phyloP scores from a whole-genome alignment of 1,140 invertebrate species.

The Papilio polyxenes region DNA sequence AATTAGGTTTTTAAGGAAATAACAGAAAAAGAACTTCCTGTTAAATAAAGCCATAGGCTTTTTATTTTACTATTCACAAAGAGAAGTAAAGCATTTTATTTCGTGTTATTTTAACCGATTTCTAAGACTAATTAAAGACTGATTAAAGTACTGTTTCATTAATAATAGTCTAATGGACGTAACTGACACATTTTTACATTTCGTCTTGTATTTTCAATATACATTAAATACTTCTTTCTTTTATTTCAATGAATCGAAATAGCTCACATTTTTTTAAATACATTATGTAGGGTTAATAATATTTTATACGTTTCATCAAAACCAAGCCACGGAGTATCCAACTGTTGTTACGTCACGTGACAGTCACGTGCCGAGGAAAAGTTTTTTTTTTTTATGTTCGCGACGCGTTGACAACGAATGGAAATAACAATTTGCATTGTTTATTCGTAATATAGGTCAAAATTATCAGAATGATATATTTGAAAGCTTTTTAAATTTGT shows the following conservation, averaged over 20 bases:
- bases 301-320: not conserved
- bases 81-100: not conserved
- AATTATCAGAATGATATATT: not conserved
- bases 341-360: slow-evolving; percentile 5
- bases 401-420: slow-evolving; percentile 14
- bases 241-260: not conserved
- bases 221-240: too few species aligned
- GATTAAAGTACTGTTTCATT: too few species aligned
- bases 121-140: not conserved
- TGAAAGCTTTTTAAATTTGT: not conserved
- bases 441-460: not conserved
- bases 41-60: not conserved
- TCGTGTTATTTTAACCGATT: not conserved
- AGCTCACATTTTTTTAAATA: not conserved
- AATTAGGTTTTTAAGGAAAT: not conserved
- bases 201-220: too few species aligned
- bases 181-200: not conserved
- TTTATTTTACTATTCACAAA: not conserved
- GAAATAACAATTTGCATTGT: not conserved
- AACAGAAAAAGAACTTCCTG: not conserved
- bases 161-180: not conserved
- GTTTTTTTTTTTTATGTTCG: slow-evolving; percentile 18
- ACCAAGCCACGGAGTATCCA: not conserved
- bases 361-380: not conserved
- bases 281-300: not conserved